Conservation (phyloP, 2,113 vertebrate genomes). For the Myiozetetes cayanensis region DNA sequence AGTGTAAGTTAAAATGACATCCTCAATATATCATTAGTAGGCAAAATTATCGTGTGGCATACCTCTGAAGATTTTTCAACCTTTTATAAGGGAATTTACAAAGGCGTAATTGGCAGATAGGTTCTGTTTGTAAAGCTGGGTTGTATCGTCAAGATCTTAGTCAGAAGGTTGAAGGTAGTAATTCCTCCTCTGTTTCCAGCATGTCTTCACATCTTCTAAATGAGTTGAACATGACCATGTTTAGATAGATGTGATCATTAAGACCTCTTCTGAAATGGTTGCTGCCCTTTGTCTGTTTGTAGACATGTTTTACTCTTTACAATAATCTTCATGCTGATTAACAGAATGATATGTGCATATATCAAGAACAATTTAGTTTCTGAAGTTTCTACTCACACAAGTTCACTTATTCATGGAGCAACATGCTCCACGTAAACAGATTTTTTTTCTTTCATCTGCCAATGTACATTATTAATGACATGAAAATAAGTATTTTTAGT, state of each 20-base stretch:
- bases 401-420: neutral
- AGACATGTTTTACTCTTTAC: neutral
- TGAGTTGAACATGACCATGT: fast-evolving
- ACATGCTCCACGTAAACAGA: neutral
- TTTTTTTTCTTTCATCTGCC: neutral
- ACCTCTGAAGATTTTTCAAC: neutral
- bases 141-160: neutral
- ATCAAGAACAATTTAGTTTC: neutral
- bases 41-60: neutral
- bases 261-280: neutral
- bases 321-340: neutral
- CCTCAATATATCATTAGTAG: neutral
- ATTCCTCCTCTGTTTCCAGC: neutral
- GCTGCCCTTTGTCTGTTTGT: neutral
- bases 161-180: neutral
- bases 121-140: neutral
- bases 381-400: neutral
- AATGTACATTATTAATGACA: neutral
- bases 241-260: neutral
- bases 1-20: neutral
- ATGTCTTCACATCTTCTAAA: neutral
- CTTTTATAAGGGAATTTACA: neutral
- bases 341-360: fast-evolving
- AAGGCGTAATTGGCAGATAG: neutral
- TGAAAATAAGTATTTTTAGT: neutral